Conservation (phyloP, 1,140 invertebrate species). For the Drosophila lini region DNA sequence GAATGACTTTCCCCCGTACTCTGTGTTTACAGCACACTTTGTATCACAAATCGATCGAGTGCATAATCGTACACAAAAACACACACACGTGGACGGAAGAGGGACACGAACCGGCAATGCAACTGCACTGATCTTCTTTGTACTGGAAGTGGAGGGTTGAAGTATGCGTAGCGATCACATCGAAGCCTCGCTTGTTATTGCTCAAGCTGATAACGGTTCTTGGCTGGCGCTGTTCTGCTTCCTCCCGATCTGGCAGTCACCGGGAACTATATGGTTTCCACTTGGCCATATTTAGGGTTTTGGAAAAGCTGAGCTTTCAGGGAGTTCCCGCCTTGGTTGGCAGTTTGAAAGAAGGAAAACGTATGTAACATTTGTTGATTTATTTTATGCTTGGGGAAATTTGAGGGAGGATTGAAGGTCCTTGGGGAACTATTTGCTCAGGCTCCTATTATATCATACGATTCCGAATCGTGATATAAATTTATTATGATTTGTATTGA, state of each 20-base stretch:
- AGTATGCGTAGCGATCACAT: constrained; percentile 11
- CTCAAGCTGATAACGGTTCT: constrained; percentile 52
- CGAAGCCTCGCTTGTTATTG: constrained; percentile 41
- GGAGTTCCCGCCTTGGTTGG: neutral
- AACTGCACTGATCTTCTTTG: constrained; percentile 62
- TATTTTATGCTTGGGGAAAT: neutral
- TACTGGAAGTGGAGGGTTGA: constrained; percentile 44
- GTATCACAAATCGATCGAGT: constrained; percentile 18
- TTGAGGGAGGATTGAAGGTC: neutral
- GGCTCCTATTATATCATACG: neutral
- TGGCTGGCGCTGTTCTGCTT: constrained; percentile 9
- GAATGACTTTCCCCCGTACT: neutral
- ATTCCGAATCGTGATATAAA: neutral
- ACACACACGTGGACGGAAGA: constrained; percentile 23
- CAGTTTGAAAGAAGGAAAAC: neutral
- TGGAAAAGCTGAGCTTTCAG: constrained; percentile 11
- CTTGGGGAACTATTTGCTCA: too few relatives aligned
- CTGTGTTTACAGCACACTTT: constrained; percentile 12
- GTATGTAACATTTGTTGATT: too few relatives aligned
- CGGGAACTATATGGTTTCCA: neutral
- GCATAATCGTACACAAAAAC: constrained; percentile 25
- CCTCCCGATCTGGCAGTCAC: constrained; percentile 29
- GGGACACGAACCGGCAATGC: constrained; percentile 19
- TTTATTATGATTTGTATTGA: neutral
- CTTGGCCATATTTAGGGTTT: constrained; percentile 16